Percentiles rank a stretch among this genome's conserved stretches.
Conservation (phyloP, 2,888 invertebrate species). For the Cataglyphis livida region DNA sequence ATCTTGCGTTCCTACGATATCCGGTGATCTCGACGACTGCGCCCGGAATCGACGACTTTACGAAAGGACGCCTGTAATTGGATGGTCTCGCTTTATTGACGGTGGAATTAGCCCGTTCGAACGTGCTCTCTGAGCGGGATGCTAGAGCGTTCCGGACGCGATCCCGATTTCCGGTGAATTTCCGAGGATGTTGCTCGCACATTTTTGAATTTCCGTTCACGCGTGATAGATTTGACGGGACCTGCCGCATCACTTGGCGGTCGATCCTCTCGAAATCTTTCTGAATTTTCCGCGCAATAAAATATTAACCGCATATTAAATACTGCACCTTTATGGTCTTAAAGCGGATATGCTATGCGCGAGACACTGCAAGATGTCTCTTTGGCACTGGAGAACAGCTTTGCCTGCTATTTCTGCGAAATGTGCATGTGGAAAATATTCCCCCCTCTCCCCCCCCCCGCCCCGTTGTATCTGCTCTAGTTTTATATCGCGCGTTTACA, state of each 20-base stretch:
- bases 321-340: neutral
- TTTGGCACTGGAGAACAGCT: neutral
- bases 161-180: slow-evolving; percentile 57
- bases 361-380: neutral
- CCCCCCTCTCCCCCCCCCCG: too few species aligned
- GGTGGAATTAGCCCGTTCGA: slow-evolving; percentile 73
- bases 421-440: neutral
- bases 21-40: slow-evolving; percentile 63
- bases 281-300: slow-evolving; percentile 17
- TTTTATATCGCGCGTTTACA: neutral
- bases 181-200: slow-evolving; percentile 31
- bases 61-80: slow-evolving; percentile 71
- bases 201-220: slow-evolving; percentile 50
- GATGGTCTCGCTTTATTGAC: slow-evolving; percentile 75
- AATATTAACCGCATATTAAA: slow-evolving; percentile 31
- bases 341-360: slow-evolving; percentile 17
- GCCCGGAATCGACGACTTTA: slow-evolving; percentile 60
- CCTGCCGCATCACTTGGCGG: neutral
- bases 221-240: slow-evolving; percentile 21
- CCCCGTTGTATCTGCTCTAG: neutral
- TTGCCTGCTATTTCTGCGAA: neutral
- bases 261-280: neutral
- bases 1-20: slow-evolving; percentile 45
- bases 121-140: slow-evolving; percentile 62
- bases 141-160: slow-evolving; percentile 55